Base-by-base conservation (phyloP, 1,140 invertebrate species). In the Drosophila tani region DNA sequence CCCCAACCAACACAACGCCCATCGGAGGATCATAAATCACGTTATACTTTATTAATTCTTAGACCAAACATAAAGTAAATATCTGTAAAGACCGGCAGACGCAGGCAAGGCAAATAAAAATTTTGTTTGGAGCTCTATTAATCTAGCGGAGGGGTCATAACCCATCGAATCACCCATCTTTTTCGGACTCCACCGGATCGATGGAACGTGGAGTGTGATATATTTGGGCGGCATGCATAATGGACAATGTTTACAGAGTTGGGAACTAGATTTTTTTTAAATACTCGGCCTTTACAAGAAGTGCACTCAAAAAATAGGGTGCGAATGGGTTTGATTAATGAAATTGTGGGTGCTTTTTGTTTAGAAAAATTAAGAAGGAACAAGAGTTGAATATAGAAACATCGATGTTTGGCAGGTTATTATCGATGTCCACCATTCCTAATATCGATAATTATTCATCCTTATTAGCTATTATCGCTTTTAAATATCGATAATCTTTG, bases 31-130 rank as follows among this genome's bases (percentile, higher is more conserved):
- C 64, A 70, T 70, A 70, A 70, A 68, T 70, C 67, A 69, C 38
- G 49, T 38, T 53, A 55, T 51, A 68, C 40, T n/a, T 70, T 70
- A 68, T 70, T 70, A 70, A 70, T 70, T 70, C 64, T n/a, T 35
- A 43, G 29, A 17, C 40, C 27, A 38, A 15, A 67, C 64, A 27
- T 29, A 68, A 45, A 65, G 62, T 41, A 53, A 68, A 70, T 68
- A 45, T 68, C 47, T 70, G 27, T 46, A 15, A 70, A 49, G 29
- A 70, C 64, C 38, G 17, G 56, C 63, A 45, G 46, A 51, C 47
- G 47, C 38, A 38, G 50, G 50, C 65, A 59, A 71, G 19, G 12
- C 67, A 73, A 60, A 71, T 57, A 71, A 21, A 50, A 43, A 51
- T 62, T 51, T 27, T 17, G 3, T 17, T 55, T 38, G 24, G 35